Evolutionary conservation across 2,888 invertebrate genomes (phyloP), one percentile per base, ranked within the genome.

Genomic region (Ischnus inquisitorius): DNA sequence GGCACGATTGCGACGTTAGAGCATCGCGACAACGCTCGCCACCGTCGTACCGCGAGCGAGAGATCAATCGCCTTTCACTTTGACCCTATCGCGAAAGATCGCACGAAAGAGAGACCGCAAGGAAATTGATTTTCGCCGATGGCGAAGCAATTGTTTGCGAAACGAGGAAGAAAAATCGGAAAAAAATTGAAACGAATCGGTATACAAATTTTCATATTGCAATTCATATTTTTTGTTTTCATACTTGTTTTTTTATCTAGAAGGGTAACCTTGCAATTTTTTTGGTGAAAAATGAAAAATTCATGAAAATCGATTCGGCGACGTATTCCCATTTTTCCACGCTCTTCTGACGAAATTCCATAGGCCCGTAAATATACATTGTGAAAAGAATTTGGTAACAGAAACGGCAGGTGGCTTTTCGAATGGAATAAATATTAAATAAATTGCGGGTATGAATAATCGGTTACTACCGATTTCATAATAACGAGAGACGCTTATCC

Each of bases 21-120:
- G 67, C 57, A 64, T 51, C 64, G 60, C 28, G 16, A n/a, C 54
- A 14, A 54, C 54, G 54, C 19, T 34, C 4, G 16, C 54, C 16
- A 54, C 54, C 54, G 6, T 41, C n/a, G 60, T 28, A 34, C 64
- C 69, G 41, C 75, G 69, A 76, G 51, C 62, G 54, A 76, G 67
- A 62, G 69, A 81, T 81, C 75, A 81, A 81, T 81, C 75, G 64
- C 81, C 81, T 69, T 81, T 81, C 81, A 76, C 81, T 81, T 76
- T 76, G 75, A 81, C 81, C 81, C 64, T 54, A 80, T 51, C 51
- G 67, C 69, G 19, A 43, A 76, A 75, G 25, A 57, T 41, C 22
- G 2, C 43, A 34, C 10, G 34, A 16, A 41, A 25, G 28, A 34
- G 41, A 22, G 43, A 12, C 46, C 46, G 14, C n/a, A 14, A 12